phyloP scores from a whole-genome alignment of 2,113 vertebrate genomes.

The Sprattus sprattus region DNA sequence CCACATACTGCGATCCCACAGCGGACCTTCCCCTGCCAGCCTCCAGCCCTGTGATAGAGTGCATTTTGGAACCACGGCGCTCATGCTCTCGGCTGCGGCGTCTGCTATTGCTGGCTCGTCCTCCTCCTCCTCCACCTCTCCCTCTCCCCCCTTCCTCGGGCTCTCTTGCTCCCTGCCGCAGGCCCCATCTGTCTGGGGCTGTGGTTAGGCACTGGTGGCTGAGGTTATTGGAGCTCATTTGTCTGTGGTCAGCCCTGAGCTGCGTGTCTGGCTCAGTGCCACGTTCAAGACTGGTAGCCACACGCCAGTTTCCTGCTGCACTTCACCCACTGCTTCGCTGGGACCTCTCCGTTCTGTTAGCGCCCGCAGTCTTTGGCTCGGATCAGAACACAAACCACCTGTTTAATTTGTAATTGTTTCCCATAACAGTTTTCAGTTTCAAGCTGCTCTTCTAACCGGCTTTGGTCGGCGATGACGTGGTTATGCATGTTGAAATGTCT shows the following conservation, averaged over 20 bases:
- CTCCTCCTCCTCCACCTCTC: not conserved
- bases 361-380: not conserved
- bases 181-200: conserved; percentile 39
- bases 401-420: not conserved
- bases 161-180: conserved; percentile 1
- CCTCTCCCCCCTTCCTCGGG: not conserved
- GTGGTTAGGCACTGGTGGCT: conserved; percentile 29
- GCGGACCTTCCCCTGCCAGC: conserved; percentile 1
- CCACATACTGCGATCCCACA: conserved; percentile 20
- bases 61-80: not conserved
- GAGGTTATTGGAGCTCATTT: conserved; percentile 48
- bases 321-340: not conserved
- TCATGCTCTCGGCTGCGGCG: not conserved
- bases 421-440: not conserved
- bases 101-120: not conserved
- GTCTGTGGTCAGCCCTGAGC: conserved; percentile 44
- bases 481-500: not conserved
- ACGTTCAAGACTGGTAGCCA: no score
- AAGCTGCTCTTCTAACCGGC: conserved; percentile 4
- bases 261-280: not conserved
- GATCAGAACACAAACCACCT: not conserved
- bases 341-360: not conserved
- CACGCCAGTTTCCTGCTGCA: no score
- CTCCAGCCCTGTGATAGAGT: conserved; percentile 30
- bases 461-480: not conserved